Evolutionary conservation across 2,888 invertebrate genomes (phyloP), one percentile per base, ranked within the genome.

Genomic region (Andrena hattorfiana): DNA sequence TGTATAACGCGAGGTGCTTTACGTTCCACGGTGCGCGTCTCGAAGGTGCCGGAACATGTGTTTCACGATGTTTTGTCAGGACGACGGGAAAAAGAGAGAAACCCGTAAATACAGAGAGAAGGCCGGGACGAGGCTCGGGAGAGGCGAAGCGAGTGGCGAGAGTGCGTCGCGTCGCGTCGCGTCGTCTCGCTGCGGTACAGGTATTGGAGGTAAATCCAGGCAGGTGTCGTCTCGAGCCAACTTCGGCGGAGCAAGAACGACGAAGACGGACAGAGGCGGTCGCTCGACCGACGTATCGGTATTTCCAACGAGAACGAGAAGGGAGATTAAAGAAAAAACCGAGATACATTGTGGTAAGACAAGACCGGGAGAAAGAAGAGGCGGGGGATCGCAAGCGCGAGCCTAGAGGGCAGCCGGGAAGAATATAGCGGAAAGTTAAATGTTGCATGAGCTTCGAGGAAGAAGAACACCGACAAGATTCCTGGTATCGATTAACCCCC

Each of bases 371-470:
- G n/a, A 42, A 42, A 42, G n/a, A 23, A n/a, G 23, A 30, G 54
- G 56, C 49, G 60, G 30, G 13, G 35, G 35, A 48, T 63, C 73
- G 72, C 42, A 80, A 74, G 56, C 74, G 56, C 67, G 73, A 74
- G 68, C 49, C 69, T 70, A 26, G n/a, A 32, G 48, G 32, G 42
- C 28, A 54, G 66, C 68, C 67, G 51, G 60, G 77, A 56, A 72
- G 85, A 84, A 80, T 80, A 83, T 86, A 86, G 82, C 82, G 85
- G 77, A 83, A 90, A 90, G 85, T 85, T 91, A 90, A 91, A 91
- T 90, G 89, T 91, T 91, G 85, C 88, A 91, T 90, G 91, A 91
- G 91, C 83, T 91, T 90, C 90, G 87, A 49, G 83, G 89, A 91
- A 91, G 82, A 83, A 82, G 81, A 84, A 77, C 77, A 81, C 76